Percentiles rank a stretch among this genome's conserved stretches.
Evolutionary conservation across 2,113 vertebrate genomes (phyloP).

Genomic region (Spea bombifrons): DNA sequence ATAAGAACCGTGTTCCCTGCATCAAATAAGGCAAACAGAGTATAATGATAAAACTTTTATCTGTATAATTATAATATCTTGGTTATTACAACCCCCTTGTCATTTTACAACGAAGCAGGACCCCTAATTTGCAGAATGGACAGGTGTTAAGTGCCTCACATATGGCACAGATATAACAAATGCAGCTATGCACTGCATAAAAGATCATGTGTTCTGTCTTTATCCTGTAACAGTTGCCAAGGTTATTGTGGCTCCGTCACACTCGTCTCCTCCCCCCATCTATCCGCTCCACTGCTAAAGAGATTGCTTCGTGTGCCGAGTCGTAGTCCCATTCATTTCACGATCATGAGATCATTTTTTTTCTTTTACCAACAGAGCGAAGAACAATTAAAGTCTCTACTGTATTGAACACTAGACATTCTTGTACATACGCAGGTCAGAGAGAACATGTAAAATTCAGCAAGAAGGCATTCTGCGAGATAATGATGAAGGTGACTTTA

Average conservation of each 20-base stretch:
- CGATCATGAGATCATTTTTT: not conserved
- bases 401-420: too few relatives aligned
- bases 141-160: not conserved
- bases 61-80: too few relatives aligned
- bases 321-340: conserved; percentile 4
- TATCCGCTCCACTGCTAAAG: conserved; percentile 27
- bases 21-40: too few relatives aligned
- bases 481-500: too few relatives aligned
- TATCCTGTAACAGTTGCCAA: conserved; percentile 38
- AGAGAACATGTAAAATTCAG: too few relatives aligned
- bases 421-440: too few relatives aligned
- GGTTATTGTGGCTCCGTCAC: conserved; percentile 34
- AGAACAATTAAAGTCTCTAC: too few relatives aligned
- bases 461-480: too few relatives aligned
- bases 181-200: conserved; percentile 12
- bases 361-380: too few relatives aligned
- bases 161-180: not conserved
- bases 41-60: too few relatives aligned
- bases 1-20: too few relatives aligned
- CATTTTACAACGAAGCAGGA: not conserved
- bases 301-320: conserved; percentile 19
- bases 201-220: conserved; percentile 34
- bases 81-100: not conserved
- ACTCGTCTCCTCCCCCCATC: conserved; percentile 9
- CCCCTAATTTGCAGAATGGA: not conserved